Base-by-base conservation (phyloP, 1,140 invertebrate genomes). In the Acromyrmex charruanus region DNA sequence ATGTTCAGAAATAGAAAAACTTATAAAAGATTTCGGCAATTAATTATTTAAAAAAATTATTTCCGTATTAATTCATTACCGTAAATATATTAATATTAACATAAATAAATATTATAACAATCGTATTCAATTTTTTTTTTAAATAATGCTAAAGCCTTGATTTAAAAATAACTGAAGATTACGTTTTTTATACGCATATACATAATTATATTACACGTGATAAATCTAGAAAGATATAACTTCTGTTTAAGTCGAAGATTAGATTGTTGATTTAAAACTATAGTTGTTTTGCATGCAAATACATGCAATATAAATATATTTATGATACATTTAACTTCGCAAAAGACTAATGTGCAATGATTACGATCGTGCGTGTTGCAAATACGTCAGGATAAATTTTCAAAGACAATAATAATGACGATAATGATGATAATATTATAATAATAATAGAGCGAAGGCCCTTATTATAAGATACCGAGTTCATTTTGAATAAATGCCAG, bases 201-300 rank as follows among this genome's bases (percentile, higher is more conserved):
- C 51, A 39, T 72, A 44, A 44, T 12, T 49, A 55, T 74, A 4
- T 51, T 12, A 44, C 39, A 75, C n/a, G 4, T 63, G 25, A 59
- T 44, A 31, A 31, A 21, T 75, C n/a, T 59, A 14, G 7, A 31
- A 21, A 74, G 18, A 31, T 49, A 39, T 84, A 86, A 69, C 25
- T 44, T 61, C 14, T 31, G 21, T 28, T 85, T 39, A 44, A 77
- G n/a, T 51, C 61, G 1, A 9, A 59, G 75, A 66, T 68, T 66
- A 69, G 88, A 91, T 88, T 28, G 77, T 59, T 44, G 74, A 44
- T 44, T 44, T 9, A 44, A 44, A 10, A 44, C 39, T 44, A 10
- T 44, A 79, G 84, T 58, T 55, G 55, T 75, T 85, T 35, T 44
- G 35, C 69, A 61, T 79, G 69, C 51, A 86, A 59, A 18, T 69